Percentiles rank a stretch among this genome's conserved stretches.
phyloP scores from a whole-genome alignment of 2,113 vertebrate species.

The Stegostoma tigrinum region DNA sequence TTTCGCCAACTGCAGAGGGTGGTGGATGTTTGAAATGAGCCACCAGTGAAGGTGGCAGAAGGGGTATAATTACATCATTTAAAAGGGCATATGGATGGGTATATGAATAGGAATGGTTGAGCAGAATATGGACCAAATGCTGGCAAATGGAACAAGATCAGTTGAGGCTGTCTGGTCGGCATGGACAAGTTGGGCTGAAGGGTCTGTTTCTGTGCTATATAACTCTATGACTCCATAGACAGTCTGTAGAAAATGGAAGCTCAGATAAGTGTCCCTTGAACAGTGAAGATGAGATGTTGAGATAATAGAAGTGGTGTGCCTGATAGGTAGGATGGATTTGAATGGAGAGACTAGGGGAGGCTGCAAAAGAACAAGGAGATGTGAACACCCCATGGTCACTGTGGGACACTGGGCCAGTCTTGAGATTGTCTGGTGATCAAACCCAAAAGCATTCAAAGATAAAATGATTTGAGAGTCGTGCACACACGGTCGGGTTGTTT shows the following conservation, averaged over 20 bases:
- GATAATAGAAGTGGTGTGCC: background rate
- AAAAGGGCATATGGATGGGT: too few relatives aligned
- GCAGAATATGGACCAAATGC: too few relatives aligned
- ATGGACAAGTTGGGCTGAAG: too few relatives aligned
- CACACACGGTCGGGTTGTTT: background rate
- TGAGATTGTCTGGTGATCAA: background rate
- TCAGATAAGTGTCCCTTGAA: background rate
- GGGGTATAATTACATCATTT: too few relatives aligned
- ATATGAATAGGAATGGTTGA: too few relatives aligned
- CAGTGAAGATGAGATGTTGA: background rate
- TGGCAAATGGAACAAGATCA: too few relatives aligned
- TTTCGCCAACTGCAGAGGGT: too few relatives aligned
- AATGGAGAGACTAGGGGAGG: background rate
- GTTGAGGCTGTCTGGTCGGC: too few relatives aligned
- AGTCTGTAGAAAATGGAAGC: background rate
- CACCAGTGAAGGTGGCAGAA: too few relatives aligned
- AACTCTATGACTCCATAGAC: too few relatives aligned
- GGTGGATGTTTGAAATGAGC: too few relatives aligned
- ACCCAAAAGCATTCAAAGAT: background rate
- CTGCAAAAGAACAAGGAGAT: background rate
- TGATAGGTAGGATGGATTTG: background rate
- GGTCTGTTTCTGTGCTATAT: too few relatives aligned
- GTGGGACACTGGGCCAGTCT: background rate
- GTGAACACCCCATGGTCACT: background rate
- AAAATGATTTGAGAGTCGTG: background rate